Base-by-base conservation (phyloP, 2,113 vertebrate species). In the Hypocryptadius cinnamomeus region DNA sequence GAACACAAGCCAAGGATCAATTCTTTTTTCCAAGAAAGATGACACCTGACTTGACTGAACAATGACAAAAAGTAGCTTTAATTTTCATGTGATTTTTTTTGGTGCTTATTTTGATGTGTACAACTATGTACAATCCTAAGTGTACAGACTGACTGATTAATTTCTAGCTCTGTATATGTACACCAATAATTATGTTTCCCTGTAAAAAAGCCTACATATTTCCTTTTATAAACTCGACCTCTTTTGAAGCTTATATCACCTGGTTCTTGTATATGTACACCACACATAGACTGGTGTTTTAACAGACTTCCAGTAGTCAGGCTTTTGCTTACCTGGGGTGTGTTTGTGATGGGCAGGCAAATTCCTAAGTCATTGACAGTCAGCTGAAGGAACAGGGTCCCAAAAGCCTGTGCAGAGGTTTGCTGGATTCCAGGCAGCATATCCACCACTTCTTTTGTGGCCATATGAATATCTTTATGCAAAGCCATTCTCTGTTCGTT, bases 341-440 rank as follows among this genome's bases (percentile, higher is more conserved):
- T 76, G 91, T 97, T 98, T 78, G 99, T 99, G 95, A 99, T 99
- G 33, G 99, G 99, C 28, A 99, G 97, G 78, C 99, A 99, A 95
- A 99, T 99, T 35, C 99, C 99, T 42, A 99, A 96, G 74, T 99
- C 99, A 57, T 99, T 99, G 80, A 99, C 99, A 13, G 99, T 99
- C 71, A 99, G 98, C 68, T 99, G 99, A 78, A 99, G 98, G 94
- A 99, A 99, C 21, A 99, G 99, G 3, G 99, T 99, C 91, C 99
- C 99, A 94, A 99, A 99, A 63, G 99, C 99, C 95, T 99, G 99
- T 3, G 98, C 99, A 8, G 99, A 99, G 23, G 99, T 99, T 92
- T 99, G 99, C 47, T 99, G 99, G 95, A 99, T 99, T 66, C 98
- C 99, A 31, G 99, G 99, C 71, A 99, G 97, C 98, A 99, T 99